Percentiles rank a stretch among this genome's conserved stretches.
Evolutionary conservation across 2,888 invertebrate genomes (phyloP).

Genomic region (Oxystoma pomonae): DNA sequence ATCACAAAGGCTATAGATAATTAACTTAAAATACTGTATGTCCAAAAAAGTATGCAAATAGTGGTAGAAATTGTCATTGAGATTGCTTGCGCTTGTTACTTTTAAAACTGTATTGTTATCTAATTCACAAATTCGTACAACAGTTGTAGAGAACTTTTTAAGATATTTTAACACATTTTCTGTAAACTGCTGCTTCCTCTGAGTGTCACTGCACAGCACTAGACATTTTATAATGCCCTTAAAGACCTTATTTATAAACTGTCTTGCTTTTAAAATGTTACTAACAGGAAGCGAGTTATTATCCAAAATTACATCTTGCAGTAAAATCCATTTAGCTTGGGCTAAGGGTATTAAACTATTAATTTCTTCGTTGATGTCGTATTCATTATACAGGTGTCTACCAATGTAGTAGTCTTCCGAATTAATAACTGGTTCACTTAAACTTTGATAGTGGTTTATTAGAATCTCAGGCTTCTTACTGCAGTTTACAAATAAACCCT

Average conservation of each 20-base stretch:
- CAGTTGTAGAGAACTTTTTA: constrained; percentile 18
- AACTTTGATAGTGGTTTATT: constrained; percentile 7
- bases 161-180: constrained; percentile 22
- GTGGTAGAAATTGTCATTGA: constrained; percentile 30
- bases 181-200: constrained; percentile 22
- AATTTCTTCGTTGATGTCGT: constrained; percentile 31
- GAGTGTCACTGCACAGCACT: constrained; percentile 20
- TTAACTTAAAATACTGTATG: constrained; percentile 30
- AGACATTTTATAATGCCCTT: constrained; percentile 26
- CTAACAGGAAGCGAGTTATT: constrained; percentile 25
- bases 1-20: constrained; percentile 25
- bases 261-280: constrained; percentile 26
- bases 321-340: constrained; percentile 34
- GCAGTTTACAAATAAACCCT: background rate
- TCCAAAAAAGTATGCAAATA: constrained; percentile 37
- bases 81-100: constrained; percentile 22
- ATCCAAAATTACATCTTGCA: constrained; percentile 36
- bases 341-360: constrained; percentile 24
- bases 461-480: constrained; percentile 4
- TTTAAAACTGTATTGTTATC: constrained; percentile 29
- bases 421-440: background rate
- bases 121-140: constrained; percentile 24
- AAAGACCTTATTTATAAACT: constrained; percentile 32
- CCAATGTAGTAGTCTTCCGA: constrained; percentile 9
- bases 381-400: constrained; percentile 22